These are phyloP conservation scores for Cheumatopsyche charites DNA, from an alignment of 1,140 invertebrate species.

Conservation along the genomic window DNA sequence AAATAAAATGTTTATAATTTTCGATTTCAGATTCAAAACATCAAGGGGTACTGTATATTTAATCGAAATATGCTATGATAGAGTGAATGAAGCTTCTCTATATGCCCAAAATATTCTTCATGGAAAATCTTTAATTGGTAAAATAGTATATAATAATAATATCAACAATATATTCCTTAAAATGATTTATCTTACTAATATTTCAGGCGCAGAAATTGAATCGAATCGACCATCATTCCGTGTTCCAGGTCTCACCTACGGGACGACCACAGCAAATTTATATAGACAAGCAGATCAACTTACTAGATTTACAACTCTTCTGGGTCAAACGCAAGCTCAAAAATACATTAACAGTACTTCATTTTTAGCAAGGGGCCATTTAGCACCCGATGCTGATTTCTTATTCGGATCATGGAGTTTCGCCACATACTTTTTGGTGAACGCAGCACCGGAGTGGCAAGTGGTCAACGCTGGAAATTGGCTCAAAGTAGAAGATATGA, in stretches of 20 bases:
- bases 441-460: constrained; percentile 65
- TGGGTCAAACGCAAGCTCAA: constrained; percentile 50
- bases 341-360: constrained; percentile 52
- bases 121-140: constrained; percentile 43
- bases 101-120: constrained; percentile 38
- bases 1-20: background rate
- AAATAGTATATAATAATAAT: constrained; percentile 8
- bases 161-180: background rate
- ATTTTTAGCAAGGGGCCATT: constrained; percentile 56
- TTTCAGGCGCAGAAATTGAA: constrained; percentile 43
- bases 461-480: constrained; percentile 65
- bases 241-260: constrained; percentile 32
- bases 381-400: constrained; percentile 59
- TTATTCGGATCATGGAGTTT: constrained; percentile 55
- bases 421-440: constrained; percentile 62
- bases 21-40: constrained; percentile 38
- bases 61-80: constrained; percentile 40
- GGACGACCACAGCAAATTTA: constrained; percentile 29
- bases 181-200: background rate
- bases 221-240: constrained; percentile 34
- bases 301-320: constrained; percentile 50
- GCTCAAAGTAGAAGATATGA: constrained; percentile 55
- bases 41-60: constrained; percentile 26
- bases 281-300: constrained; percentile 43
- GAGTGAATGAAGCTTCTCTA: constrained; percentile 30